These are phyloP conservation scores for Nephrocerus scutellatus DNA, from an alignment of 2,888 invertebrate species.

Conservation along the genomic window DNA sequence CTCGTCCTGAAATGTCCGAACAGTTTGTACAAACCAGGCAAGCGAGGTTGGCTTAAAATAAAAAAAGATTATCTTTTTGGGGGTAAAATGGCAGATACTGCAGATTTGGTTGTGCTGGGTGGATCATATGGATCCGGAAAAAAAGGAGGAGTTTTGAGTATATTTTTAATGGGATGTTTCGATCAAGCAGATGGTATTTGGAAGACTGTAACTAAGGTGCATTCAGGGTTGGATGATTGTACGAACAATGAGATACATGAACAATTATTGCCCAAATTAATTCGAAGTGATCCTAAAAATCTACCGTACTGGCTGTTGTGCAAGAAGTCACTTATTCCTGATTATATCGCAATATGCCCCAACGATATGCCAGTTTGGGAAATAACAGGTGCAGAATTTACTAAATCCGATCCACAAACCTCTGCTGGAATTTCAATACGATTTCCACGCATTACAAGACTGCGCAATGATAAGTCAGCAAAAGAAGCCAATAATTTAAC, in stretches of 20 bases:
- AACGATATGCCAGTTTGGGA: constrained; percentile 89
- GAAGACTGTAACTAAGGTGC: constrained; percentile 89
- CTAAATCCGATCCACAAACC: constrained; percentile 76
- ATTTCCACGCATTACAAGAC: constrained; percentile 80
- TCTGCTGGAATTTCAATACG: constrained; percentile 90
- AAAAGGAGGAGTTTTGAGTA: constrained; percentile 86
- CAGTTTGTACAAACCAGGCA: constrained; percentile 86
- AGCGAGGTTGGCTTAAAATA: constrained; percentile 91
- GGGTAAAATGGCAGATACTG: constrained; percentile 92
- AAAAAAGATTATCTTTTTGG: constrained; percentile 91
- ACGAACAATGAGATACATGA: constrained; percentile 71
- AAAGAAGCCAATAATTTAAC: constrained; percentile 72
- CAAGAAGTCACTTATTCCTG: constrained; percentile 78
- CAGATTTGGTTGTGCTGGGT: constrained; percentile 88
- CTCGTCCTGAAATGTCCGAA: constrained; percentile 79
- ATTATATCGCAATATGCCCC: constrained; percentile 80
- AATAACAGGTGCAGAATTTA: constrained; percentile 77
- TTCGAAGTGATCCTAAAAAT: constrained; percentile 65
- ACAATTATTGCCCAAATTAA: constrained; percentile 56
- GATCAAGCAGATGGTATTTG: constrained; percentile 62
- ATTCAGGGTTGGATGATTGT: constrained; percentile 81
- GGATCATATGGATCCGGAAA: constrained; percentile 93
- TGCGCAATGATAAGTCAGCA: constrained; percentile 80
- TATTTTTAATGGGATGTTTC: constrained; percentile 88
- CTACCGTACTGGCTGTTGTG: constrained; percentile 77